These are phyloP conservation scores for Tricholaema leucomelas DNA, from an alignment of 2,113 vertebrate genomes.

Conservation along the genomic window DNA sequence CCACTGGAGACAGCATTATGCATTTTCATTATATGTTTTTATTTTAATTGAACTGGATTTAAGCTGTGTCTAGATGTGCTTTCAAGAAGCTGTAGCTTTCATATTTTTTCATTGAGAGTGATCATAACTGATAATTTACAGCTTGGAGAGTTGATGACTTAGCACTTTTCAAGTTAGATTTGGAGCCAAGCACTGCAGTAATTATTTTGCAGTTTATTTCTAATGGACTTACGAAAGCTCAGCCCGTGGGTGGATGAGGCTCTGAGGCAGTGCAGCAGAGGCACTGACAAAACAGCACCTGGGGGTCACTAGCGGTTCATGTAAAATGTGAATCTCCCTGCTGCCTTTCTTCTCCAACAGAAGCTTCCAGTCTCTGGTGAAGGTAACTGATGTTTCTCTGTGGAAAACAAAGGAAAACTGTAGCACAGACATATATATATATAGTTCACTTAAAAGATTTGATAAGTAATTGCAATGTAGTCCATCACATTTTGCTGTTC, in stretches of 20 bases:
- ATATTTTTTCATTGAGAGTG: not conserved
- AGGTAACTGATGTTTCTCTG: not conserved
- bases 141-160: constrained; percentile 20
- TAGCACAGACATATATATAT: accelerated
- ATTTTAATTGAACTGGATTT: not conserved
- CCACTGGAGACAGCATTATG: not conserved
- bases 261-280: not conserved
- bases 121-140: constrained; percentile 12
- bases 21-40: not conserved
- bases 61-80: not conserved
- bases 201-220: constrained; percentile 33
- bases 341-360: not conserved
- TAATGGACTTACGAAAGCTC: not conserved
- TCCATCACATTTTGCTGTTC: not conserved
- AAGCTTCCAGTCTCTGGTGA: not conserved
- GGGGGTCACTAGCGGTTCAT: not conserved
- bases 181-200: constrained; percentile 1
- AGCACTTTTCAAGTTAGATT: not conserved
- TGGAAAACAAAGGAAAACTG: not conserved
- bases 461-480: not conserved
- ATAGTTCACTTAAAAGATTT: not conserved
- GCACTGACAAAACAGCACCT: not conserved
- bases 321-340: not conserved
- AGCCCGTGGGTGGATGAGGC: not conserved
- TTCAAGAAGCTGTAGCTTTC: constrained; percentile 24